These are phyloP conservation scores for Lasius platythorax DNA, from an alignment of 2,888 invertebrate species.

Conservation along the genomic window DNA sequence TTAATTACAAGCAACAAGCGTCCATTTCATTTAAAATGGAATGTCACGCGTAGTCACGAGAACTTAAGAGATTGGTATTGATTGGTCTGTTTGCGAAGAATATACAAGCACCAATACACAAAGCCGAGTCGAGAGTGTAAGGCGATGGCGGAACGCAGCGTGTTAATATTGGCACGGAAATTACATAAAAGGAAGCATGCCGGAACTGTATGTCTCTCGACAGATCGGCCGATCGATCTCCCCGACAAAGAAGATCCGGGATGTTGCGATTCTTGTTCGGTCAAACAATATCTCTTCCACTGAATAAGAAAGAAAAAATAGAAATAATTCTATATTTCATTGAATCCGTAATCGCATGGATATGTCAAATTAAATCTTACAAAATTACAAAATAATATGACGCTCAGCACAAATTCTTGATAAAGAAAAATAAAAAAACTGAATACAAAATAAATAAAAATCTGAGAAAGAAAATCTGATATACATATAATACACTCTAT, in stretches of 20 bases:
- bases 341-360: background rate
- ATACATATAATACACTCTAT: background rate
- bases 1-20: constrained; percentile 19
- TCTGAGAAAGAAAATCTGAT: background rate
- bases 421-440: background rate
- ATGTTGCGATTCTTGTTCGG: constrained; percentile 36
- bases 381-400: background rate
- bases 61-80: constrained; percentile 85
- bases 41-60: constrained; percentile 54
- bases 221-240: constrained; percentile 77
- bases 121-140: constrained; percentile 73
- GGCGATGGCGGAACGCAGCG: constrained; percentile 80
- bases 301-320: background rate
- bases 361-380: background rate
- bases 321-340: background rate
- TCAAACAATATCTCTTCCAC: constrained; percentile 14
- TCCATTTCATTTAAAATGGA: constrained; percentile 50
- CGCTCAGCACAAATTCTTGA: background rate
- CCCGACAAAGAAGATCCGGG: constrained; percentile 15
- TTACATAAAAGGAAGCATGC: constrained; percentile 84
- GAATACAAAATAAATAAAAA: background rate
- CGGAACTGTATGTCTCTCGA: constrained; percentile 77
- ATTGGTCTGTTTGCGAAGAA: constrained; percentile 85
- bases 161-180: constrained; percentile 85
- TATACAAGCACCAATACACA: constrained; percentile 82